Conservation (phyloP, 53 echinoderm and acorn worm genomes). For the Arbacia lixula region DNA sequence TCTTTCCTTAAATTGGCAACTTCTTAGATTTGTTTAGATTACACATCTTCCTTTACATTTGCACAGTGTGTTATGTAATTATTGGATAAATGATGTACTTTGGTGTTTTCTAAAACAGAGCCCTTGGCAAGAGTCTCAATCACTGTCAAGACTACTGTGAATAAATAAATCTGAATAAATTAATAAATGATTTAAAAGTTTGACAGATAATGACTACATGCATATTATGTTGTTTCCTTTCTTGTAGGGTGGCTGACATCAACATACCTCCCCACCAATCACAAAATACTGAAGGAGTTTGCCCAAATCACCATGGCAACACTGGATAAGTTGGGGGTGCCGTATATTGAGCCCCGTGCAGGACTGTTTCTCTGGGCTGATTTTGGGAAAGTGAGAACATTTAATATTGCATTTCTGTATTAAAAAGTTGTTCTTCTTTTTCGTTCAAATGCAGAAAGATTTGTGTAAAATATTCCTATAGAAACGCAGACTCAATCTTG, state of each 20-base stretch:
- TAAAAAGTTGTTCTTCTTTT: no score
- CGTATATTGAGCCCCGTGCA: conserved; percentile 9
- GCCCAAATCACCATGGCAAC: conserved; percentile 22
- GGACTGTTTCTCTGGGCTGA: conserved; percentile 28
- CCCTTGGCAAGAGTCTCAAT: no score
- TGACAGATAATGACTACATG: background rate
- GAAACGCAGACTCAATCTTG: no score
- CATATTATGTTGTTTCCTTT: background rate
- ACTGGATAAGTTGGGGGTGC: conserved; percentile 12
- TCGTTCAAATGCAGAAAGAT: no score
- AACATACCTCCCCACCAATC: background rate
- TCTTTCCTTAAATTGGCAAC: no score
- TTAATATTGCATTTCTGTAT: no score
- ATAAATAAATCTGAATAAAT: background rate
- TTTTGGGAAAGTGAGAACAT: conserved; percentile 38
- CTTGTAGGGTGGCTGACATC: conserved; percentile 14
- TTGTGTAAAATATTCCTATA: no score
- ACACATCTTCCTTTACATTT: no score
- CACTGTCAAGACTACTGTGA: no score
- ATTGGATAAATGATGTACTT: background rate
- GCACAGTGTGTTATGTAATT: no score
- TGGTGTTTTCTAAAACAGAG: no score
- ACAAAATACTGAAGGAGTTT: conserved; percentile 4
- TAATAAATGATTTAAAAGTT: background rate
- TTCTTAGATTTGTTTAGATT: no score